phyloP scores from a whole-genome alignment of 2,888 invertebrate species.

The Strigamia maritima region DNA sequence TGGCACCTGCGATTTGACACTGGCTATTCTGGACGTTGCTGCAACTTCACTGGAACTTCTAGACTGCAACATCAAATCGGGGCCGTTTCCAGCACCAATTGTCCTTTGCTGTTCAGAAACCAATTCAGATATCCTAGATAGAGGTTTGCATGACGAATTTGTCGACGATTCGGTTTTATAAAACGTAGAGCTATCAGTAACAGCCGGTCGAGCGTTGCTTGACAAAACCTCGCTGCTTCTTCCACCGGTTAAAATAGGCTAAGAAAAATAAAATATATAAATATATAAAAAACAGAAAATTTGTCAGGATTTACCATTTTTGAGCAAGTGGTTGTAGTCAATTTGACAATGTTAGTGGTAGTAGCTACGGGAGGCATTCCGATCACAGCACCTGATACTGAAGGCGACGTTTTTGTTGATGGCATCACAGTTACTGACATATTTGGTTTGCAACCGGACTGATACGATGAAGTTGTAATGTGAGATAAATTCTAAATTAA shows the following conservation, averaged over 20 bases:
- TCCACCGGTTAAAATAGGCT: conserved; percentile 23
- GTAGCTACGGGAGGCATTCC: conserved; percentile 41
- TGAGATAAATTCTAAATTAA: conserved; percentile 2
- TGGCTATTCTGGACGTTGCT: not conserved
- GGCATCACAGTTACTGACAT: conserved; percentile 22
- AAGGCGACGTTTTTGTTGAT: not conserved
- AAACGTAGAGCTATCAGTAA: not conserved
- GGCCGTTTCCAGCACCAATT: conserved; percentile 35
- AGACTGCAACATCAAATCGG: conserved; percentile 27
- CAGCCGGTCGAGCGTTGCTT: not conserved
- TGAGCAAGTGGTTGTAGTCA: conserved; percentile 26
- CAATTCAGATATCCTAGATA: not conserved
- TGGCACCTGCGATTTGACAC: conserved; percentile 24
- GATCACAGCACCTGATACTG: conserved; percentile 20
- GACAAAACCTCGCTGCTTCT: conserved; percentile 12
- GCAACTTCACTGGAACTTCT: conserved; percentile 16
- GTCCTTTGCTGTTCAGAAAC: conserved; percentile 27
- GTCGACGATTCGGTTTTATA: not conserved
- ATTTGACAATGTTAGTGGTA: conserved; percentile 35
- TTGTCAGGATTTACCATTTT: conserved; percentile 31
- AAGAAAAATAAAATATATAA: not conserved
- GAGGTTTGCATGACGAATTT: not conserved
- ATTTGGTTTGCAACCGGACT: conserved; percentile 28
- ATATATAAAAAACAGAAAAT: too few relatives aligned
- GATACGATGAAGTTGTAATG: conserved; percentile 17